Evolutionary conservation across 2,888 invertebrate genomes (phyloP), one percentile per base, ranked within the genome.

Genomic region (Andrena praecox): DNA sequence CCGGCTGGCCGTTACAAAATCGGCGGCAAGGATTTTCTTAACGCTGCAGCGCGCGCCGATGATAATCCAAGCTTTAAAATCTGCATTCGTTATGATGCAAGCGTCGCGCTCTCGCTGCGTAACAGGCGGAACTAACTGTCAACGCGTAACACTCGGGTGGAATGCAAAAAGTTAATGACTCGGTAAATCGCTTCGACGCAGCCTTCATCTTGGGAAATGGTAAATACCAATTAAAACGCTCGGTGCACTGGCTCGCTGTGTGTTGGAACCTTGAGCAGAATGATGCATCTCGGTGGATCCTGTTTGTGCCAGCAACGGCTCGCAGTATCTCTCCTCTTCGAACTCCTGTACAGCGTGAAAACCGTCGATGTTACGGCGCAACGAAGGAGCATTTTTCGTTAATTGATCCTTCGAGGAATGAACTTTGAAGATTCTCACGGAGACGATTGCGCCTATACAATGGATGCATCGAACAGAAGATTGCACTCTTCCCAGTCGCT

Each of bases 331-430:
- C 29, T 62, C 33, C 20, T 8, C 33, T 0, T 10, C 1, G 16
- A 33, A 10, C 8, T 5, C 3, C 16, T 16, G 42, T 4, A 12
- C n/a, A 7, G 35, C 24, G 33, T 24, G 16, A 42, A 12, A 16
- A 50, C n/a, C 3, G 10, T 59, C 29, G 27, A 31, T 69, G 12
- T 12, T 7, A 3, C n/a, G 42, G n/a, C 1, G 16, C 2, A 77
- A 71, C 50, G 33, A 71, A 54, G 50, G 42, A 8, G 20, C 56
- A 52, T 59, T 31, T 59, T 10, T n/a, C 12, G 80, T 48, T 71
- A 66, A 80, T 80, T 24, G 42, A 78, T 62, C 33, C 59, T 52
- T 52, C 66, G 16, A 42, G 42, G 1, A 71, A 60, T 66, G 59
- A 64, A 12, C 10, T 59, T 1, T 35, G 3, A 0, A 6, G 4